Conservation (phyloP, 2,113 vertebrate genomes). For the Empidonax alnorum region DNA sequence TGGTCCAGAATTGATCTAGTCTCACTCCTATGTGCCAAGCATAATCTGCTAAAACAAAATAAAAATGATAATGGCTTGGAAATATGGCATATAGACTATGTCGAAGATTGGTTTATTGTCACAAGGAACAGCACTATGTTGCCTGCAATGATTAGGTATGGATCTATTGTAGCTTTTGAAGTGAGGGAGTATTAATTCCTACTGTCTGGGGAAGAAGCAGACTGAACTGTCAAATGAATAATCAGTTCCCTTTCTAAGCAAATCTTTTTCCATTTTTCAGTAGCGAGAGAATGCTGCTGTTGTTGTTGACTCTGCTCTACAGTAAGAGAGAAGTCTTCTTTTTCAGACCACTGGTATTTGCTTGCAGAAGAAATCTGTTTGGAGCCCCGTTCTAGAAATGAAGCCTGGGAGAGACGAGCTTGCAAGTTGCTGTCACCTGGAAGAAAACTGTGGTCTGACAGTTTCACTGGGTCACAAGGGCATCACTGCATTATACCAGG, state of each 20-base stretch:
- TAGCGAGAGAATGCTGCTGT: neutral
- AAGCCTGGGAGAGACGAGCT: neutral
- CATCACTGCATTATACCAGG: neutral
- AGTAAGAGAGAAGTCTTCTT: neutral
- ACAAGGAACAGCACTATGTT: neutral
- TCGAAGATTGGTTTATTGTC: neutral
- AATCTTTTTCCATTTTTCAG: neutral
- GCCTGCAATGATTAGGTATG: neutral
- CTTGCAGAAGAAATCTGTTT: neutral
- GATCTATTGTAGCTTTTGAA: neutral
- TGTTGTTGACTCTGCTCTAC: neutral
- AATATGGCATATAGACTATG: accelerated
- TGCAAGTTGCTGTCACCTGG: neutral
- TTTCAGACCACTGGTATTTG: neutral
- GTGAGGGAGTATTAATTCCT: neutral
- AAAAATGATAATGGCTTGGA: neutral
- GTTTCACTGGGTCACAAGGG: neutral
- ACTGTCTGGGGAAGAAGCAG: neutral
- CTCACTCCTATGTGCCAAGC: neutral
- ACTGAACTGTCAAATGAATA: neutral
- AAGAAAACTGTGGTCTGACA: neutral
- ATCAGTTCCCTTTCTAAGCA: neutral
- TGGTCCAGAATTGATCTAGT: neutral
- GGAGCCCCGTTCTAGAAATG: neutral
- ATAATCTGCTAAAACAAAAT: neutral